Base-by-base conservation (phyloP, 2,888 invertebrate species). In the Drosophila borborema region DNA sequence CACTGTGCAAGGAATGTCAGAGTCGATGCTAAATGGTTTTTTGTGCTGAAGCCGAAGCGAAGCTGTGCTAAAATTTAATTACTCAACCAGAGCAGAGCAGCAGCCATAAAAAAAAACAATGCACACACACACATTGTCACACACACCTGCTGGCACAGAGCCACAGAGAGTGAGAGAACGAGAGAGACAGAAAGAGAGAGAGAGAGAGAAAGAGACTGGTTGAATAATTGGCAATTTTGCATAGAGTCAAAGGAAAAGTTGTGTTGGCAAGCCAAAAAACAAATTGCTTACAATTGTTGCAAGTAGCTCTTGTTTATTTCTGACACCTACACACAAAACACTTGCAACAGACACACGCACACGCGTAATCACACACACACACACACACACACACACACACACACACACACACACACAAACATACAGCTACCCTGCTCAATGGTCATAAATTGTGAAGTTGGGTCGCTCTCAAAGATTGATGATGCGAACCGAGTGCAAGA, bases 151-250 rank as follows among this genome's bases (percentile, higher is more conserved):
- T 60, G 62, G 72, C 67, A 62, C 48, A 54, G 34, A 51, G 28
- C 18, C 14, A 20, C 1, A 14, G 14, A 61, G 41, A 60, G 28
- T 18, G 31, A 28, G 1, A 41, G 18, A 55, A 18, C 58, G 36
- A 49, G 38, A 23, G 14, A 31, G 16, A 64, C 61, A 74, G 73
- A 73, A 54, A 2, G 16, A n/a, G 16, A 4, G 74, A 74, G 71
- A 40, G 62, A 43, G 67, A 68, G 1, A 40, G 62, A 43, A 65
- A 68, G 1, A 54, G 31, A 64, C 67, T 45, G 53, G 73, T 77
- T 82, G 74, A 86, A 86, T 84, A 86, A 89, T 79, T 77, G 81
- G 64, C 84, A 84, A 86, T 79, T 74, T 83, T 80, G 48, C 81
- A 75, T 66, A 67, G 36, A 28, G 62, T 48, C 49, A 40, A 51